Conservation (phyloP, 2,113 vertebrate genomes). For the Amblyopsis rosae region DNA sequence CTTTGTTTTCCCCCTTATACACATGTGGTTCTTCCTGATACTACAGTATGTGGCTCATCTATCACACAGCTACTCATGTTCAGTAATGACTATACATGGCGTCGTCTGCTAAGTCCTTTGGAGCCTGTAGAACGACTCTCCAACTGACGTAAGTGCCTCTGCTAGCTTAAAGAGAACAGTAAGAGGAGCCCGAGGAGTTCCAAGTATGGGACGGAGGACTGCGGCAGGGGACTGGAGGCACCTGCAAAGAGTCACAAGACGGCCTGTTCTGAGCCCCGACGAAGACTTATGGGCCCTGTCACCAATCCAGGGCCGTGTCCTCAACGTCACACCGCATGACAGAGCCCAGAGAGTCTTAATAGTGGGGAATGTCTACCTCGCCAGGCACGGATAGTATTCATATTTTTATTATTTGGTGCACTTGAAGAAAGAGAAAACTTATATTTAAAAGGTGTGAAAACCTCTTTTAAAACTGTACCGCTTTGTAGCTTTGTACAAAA, state of each 20-base stretch:
- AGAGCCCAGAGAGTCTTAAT: constrained; percentile 65
- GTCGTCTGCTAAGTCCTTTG: constrained; percentile 48
- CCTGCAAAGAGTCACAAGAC: constrained; percentile 73
- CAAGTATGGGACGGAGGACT: constrained; percentile 48
- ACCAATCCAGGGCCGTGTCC: constrained; percentile 59
- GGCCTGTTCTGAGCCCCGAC: constrained; percentile 42
- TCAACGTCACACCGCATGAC: constrained; percentile 55
- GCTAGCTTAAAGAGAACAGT: constrained; percentile 42
- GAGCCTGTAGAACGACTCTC: constrained; percentile 56
- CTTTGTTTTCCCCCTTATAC: neutral
- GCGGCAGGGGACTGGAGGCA: constrained; percentile 57
- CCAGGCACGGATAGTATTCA: neutral
- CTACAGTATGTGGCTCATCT: constrained; percentile 9
- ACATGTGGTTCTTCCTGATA: constrained; percentile 37
- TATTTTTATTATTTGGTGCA: neutral
- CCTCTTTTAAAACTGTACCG: neutral
- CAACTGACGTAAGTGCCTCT: constrained; percentile 59
- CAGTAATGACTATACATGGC: constrained; percentile 61
- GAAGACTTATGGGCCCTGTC: constrained; percentile 76
- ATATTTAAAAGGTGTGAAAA: too few species aligned
- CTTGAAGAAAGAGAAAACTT: too few species aligned
- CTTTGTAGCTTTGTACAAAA: constrained; percentile 3
- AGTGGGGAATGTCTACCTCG: constrained; percentile 42
- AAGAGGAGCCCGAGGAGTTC: constrained; percentile 47
- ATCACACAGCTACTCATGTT: constrained; percentile 42